These are phyloP conservation scores for Pogona vitticeps DNA, from an alignment of 2,113 vertebrate species.

Conservation along the genomic window DNA sequence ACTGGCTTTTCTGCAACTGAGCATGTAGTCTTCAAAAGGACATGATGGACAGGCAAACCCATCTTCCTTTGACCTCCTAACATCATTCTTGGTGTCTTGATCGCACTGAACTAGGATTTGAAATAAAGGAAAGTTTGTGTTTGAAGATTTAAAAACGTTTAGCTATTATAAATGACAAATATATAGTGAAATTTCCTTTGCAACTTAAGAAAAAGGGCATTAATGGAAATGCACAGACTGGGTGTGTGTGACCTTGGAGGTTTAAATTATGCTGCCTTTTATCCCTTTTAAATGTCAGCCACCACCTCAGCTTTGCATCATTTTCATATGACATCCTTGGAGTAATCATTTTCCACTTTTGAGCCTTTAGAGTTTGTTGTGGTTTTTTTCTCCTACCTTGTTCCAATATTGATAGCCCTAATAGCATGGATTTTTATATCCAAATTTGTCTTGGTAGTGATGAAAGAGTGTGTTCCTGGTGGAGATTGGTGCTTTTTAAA, in stretches of 20 bases:
- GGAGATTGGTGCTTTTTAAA: background rate
- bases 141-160: background rate
- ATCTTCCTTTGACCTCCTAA: background rate
- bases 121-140: background rate
- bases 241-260: no score
- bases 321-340: background rate
- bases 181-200: background rate
- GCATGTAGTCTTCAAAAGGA: no score
- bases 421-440: background rate
- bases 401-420: conserved; percentile 7
- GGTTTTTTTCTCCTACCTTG: background rate
- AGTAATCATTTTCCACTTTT: conserved; percentile 2
- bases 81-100: background rate
- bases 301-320: background rate
- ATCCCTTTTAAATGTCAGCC: background rate
- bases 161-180: background rate
- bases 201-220: background rate
- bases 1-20: no score
- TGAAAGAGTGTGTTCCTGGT: background rate
- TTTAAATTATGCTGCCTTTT: background rate
- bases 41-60: no score
- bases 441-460: background rate
- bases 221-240: background rate
- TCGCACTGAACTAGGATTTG: background rate
- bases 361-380: background rate